These are phyloP conservation scores for Pandemis cinnamomeana DNA, from an alignment of 2,888 invertebrate species.

Conservation along the genomic window DNA sequence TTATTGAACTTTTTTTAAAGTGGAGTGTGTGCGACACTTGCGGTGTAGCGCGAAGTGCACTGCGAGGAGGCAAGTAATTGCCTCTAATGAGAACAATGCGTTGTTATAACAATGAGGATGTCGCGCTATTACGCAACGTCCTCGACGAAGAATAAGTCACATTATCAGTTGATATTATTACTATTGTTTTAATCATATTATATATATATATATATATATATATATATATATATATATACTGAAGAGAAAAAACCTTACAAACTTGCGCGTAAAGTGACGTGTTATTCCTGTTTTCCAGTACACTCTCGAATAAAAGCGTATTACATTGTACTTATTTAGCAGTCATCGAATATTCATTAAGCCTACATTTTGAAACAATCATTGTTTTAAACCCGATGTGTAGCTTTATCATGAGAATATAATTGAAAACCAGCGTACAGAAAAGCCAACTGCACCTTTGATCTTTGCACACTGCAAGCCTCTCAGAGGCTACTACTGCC, in stretches of 20 bases:
- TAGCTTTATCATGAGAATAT: slow-evolving; percentile 8
- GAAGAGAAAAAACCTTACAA: no score
- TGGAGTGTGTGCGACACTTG: slow-evolving; percentile 57
- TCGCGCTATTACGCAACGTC: slow-evolving; percentile 48
- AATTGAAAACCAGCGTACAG: slow-evolving; percentile 51
- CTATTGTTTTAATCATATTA: no score
- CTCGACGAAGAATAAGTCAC: slow-evolving; percentile 45
- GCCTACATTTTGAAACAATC: no score
- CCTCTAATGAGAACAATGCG: slow-evolving; percentile 68
- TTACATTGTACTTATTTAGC: no score
- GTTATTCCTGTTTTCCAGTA: no score
- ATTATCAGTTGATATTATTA: slow-evolving; percentile 28
- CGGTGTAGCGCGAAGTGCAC: slow-evolving; percentile 47
- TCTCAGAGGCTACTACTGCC: slow-evolving; percentile 75
- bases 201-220: no score
- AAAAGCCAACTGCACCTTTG: slow-evolving; percentile 68
- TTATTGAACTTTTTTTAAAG: slow-evolving; percentile 55
- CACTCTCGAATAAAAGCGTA: no score
- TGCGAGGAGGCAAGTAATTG: slow-evolving; percentile 65
- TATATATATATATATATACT: no score
- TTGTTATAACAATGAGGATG: slow-evolving; percentile 58
- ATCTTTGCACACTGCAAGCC: slow-evolving; percentile 69
- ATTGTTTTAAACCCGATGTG: not conserved
- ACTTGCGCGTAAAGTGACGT: no score
- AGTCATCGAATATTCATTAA: no score